A percentile compares a stretch with the other conserved stretches of the same genome.
Conservation (phyloP, 2,113 vertebrate genomes). For the Dendrocopos noguchii region DNA sequence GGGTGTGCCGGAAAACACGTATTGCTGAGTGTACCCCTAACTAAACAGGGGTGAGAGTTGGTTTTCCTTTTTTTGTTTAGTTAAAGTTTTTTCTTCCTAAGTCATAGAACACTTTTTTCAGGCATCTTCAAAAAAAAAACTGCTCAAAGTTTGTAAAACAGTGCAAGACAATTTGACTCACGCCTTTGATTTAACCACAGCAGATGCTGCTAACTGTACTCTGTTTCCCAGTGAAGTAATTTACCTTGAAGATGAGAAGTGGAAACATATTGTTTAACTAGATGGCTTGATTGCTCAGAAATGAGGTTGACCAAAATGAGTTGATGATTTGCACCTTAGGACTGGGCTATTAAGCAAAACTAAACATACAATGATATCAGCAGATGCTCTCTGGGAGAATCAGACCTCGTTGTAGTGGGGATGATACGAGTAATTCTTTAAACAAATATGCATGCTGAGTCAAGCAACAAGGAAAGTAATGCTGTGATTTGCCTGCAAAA, state of each 20-base stretch:
- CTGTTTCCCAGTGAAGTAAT: not conserved
- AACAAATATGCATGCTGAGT: not conserved
- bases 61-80: not conserved
- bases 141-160: not conserved
- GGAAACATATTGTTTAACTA: constrained; percentile 14
- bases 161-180: not conserved
- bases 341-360: not conserved
- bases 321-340: not conserved
- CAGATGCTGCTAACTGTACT: not conserved
- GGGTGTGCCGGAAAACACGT: not conserved
- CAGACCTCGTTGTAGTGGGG: not conserved
- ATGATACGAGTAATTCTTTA: not conserved
- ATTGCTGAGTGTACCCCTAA: not conserved
- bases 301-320: constrained; percentile 11
- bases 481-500: not conserved
- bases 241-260: constrained; percentile 44
- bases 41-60: not conserved
- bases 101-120: not conserved
- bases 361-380: not conserved
- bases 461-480: not conserved
- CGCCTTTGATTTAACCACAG: constrained; percentile 2
- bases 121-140: not conserved
- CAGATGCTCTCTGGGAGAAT: not conserved
- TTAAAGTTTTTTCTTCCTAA: not conserved
- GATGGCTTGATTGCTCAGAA: constrained; percentile 31